These are phyloP conservation scores for Actinia tenebrosa DNA, from an alignment of 64 coral and sea anemone genomes.

Conservation along the genomic window DNA sequence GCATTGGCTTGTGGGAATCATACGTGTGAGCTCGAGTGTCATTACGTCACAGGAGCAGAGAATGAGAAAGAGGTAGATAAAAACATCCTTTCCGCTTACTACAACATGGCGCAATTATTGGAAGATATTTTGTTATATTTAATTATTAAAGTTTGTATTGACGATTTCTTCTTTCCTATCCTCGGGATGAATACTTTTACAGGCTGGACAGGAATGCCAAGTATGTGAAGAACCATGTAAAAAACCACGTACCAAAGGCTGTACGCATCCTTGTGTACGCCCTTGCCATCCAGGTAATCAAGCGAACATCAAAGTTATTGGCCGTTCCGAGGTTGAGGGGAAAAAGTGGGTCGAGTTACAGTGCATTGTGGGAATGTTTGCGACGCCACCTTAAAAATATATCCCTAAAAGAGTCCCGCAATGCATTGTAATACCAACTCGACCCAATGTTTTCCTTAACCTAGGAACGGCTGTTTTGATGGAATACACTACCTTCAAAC, in stretches of 20 bases:
- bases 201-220: conserved; percentile 75
- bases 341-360: too few relatives aligned
- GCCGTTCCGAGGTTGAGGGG: too few relatives aligned
- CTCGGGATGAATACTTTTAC: neutral
- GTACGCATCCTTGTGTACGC: conserved; percentile 54
- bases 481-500: neutral
- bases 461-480: neutral
- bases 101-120: neutral
- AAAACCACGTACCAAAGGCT: conserved; percentile 67
- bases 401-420: too few relatives aligned
- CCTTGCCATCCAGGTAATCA: conserved; percentile 74
- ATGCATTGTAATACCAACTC: too few relatives aligned
- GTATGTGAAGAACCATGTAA: conserved; percentile 74
- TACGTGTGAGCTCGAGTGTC: conserved; percentile 76
- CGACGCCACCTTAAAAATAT: too few relatives aligned
- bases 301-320: neutral
- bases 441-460: neutral
- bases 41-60: conserved; percentile 43
- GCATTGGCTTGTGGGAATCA: conserved; percentile 80
- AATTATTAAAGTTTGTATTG: too few relatives aligned
- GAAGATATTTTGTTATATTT: neutral
- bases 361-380: too few relatives aligned
- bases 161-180: neutral
- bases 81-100: neutral
- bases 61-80: conserved; percentile 47